phyloP scores from a whole-genome alignment of 2,113 vertebrate genomes.

The Cynopterus brachyotis region DNA sequence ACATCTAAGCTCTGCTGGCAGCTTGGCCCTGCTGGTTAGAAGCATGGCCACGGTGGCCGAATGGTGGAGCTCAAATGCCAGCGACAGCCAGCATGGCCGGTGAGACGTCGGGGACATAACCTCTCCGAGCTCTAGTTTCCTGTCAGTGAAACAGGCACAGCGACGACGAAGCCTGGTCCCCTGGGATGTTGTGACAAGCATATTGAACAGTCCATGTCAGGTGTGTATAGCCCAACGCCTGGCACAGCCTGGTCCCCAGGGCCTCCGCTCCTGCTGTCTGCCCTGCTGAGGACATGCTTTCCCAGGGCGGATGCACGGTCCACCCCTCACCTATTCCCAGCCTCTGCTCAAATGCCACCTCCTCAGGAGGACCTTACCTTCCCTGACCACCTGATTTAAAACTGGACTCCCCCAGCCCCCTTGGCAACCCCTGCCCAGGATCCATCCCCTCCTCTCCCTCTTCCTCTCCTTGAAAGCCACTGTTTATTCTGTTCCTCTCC shows the following conservation, averaged over 20 bases:
- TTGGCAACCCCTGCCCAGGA: accelerated
- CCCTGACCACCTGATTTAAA: background rate
- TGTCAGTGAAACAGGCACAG: background rate
- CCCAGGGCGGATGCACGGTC: accelerated
- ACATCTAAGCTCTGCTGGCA: background rate
- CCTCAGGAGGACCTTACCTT: background rate
- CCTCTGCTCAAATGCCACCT: background rate
- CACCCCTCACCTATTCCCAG: background rate
- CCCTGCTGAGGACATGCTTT: background rate
- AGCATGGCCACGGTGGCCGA: accelerated
- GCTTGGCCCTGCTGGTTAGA: background rate
- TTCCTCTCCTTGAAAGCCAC: background rate
- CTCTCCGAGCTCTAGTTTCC: background rate
- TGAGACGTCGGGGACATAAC: accelerated
- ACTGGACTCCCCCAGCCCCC: background rate
- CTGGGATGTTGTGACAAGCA: background rate
- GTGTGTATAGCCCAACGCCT: background rate
- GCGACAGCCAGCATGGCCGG: background rate
- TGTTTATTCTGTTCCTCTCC: background rate
- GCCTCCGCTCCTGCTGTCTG: background rate
- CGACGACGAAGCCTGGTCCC: background rate
- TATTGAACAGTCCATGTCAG: background rate
- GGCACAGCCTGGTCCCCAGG: background rate
- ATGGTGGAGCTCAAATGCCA: background rate
- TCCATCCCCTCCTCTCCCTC: background rate